Percentiles rank a stretch among this genome's conserved stretches.
These are phyloP conservation scores for Macquaria ambigua DNA, from an alignment of 2,113 vertebrate species.

Conservation along the genomic window DNA sequence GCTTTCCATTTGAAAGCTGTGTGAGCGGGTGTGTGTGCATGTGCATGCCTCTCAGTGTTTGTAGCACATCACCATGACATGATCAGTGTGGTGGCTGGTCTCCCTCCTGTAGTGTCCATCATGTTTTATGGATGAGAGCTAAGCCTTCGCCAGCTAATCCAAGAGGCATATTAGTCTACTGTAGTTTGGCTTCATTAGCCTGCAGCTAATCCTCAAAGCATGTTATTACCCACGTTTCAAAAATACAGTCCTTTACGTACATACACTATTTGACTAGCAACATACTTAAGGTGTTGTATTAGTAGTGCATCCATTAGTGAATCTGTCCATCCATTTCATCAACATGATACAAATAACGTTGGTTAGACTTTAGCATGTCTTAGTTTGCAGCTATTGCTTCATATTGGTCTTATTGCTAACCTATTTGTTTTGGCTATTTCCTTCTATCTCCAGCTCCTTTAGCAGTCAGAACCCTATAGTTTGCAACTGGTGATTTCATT, in stretches of 20 bases:
- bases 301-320: not conserved
- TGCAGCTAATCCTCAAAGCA: constrained; percentile 55
- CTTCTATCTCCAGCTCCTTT: not conserved
- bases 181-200: constrained; percentile 51
- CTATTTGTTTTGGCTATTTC: not conserved
- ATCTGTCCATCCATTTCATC: not conserved
- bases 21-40: constrained; percentile 1
- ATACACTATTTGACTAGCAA: not conserved
- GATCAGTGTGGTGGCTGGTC: constrained; percentile 41
- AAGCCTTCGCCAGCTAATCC: constrained; percentile 70
- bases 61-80: constrained; percentile 41
- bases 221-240: constrained; percentile 19
- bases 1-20: constrained; percentile 29
- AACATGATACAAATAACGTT: not conserved
- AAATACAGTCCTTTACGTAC: not conserved
- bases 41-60: constrained; percentile 36
- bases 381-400: not conserved
- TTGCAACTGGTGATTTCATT: not conserved
- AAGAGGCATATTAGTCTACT: constrained; percentile 39
- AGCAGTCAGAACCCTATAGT: not conserved
- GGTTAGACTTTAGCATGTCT: not conserved
- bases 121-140: constrained; percentile 78
- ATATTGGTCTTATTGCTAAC: not conserved
- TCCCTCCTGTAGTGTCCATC: constrained; percentile 54
- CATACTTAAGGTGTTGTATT: not conserved